Evolutionary conservation across 2,888 invertebrate species (phyloP).

Genomic region (Lepidochrysops patricia): DNA sequence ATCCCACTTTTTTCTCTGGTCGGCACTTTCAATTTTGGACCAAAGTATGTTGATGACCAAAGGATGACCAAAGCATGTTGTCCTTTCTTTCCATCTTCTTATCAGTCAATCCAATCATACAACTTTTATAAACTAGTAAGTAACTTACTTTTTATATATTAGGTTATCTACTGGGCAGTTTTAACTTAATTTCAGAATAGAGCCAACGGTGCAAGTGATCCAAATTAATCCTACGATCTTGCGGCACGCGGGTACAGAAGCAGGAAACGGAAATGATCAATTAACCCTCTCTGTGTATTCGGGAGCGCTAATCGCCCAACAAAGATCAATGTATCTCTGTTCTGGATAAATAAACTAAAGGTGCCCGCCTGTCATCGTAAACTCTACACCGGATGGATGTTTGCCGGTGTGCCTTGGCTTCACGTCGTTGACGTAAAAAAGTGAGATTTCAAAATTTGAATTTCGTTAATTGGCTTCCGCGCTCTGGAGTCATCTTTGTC

Average conservation of each 20-base stretch:
- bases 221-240: neutral
- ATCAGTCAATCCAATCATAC: too few species aligned
- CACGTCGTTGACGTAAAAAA: conserved; percentile 13
- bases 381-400: conserved; percentile 1
- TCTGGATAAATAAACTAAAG: conserved; percentile 9
- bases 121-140: too few species aligned
- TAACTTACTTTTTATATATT: neutral
- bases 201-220: neutral
- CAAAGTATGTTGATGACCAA: too few species aligned
- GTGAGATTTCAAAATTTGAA: conserved; percentile 3
- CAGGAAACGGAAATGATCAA: conserved; percentile 27
- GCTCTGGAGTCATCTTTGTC: too few species aligned
- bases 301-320: conserved; percentile 22
- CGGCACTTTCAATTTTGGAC: too few species aligned
- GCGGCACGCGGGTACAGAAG: conserved; percentile 14
- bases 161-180: neutral
- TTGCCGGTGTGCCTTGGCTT: neutral
- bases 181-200: neutral
- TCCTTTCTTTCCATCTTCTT: too few species aligned
- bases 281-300: conserved; percentile 22
- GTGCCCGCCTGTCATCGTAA: conserved; percentile 9
- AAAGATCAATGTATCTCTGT: conserved; percentile 23
- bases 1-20: too few species aligned
- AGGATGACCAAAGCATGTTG: too few species aligned
- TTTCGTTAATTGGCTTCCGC: neutral